Evolutionary conservation across 2,888 invertebrate genomes (phyloP).

Genomic region (Alcis repandata): DNA sequence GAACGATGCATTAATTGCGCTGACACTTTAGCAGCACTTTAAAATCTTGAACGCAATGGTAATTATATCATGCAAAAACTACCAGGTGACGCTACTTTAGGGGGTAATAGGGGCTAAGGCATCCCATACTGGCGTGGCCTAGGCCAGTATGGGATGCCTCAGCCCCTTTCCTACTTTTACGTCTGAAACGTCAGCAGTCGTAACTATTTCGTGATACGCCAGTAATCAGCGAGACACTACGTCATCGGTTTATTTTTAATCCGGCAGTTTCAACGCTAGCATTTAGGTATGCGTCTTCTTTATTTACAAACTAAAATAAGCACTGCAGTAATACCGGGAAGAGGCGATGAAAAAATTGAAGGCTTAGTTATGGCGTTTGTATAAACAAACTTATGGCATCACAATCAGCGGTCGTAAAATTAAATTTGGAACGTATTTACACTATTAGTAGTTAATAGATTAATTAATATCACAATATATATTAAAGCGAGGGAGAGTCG

Average conservation of each 20-base stretch:
- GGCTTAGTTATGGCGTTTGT: background rate
- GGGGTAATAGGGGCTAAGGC: no score
- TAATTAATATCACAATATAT: background rate
- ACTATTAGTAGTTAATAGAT: slow-evolving; percentile 1
- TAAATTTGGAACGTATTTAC: slow-evolving; percentile 14
- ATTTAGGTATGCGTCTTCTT: slow-evolving; percentile 47
- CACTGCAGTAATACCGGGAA: slow-evolving; percentile 47
- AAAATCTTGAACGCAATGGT: no score
- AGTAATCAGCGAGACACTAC: slow-evolving; percentile 37
- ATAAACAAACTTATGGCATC: slow-evolving; percentile 28
- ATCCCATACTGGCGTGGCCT: no score
- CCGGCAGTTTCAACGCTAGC: slow-evolving; percentile 48
- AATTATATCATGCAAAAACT: no score
- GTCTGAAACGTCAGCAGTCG: slow-evolving; percentile 2
- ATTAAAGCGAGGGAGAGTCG: background rate
- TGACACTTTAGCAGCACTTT: no score
- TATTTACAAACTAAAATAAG: slow-evolving; percentile 45
- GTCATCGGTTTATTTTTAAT: slow-evolving; percentile 62
- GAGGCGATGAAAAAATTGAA: slow-evolving; percentile 18
- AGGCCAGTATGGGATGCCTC: background rate
- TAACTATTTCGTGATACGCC: slow-evolving; percentile 1
- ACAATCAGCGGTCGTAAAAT: slow-evolving; percentile 21
- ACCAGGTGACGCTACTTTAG: no score
- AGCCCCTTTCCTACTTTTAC: slow-evolving; percentile 8
- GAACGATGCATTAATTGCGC: no score